Percentiles rank a stretch among this genome's conserved stretches.
phyloP scores from a whole-genome alignment of 2,888 invertebrate species.

The Cheilosia scutellata region DNA sequence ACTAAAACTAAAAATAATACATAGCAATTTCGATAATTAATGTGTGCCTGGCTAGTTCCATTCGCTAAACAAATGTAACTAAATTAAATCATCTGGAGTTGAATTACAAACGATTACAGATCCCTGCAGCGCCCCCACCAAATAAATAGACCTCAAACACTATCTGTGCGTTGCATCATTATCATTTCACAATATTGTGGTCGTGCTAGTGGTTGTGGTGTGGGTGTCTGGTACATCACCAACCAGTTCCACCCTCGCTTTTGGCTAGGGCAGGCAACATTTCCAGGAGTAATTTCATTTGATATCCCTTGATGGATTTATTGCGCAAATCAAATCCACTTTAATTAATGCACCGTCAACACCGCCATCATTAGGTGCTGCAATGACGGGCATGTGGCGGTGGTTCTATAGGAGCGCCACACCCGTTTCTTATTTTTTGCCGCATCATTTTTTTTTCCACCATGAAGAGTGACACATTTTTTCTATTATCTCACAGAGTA shows the following conservation, averaged over 20 bases:
- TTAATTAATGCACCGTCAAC: constrained; percentile 75
- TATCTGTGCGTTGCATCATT: constrained; percentile 46
- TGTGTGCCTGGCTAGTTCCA: constrained; percentile 12
- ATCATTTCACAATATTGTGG: constrained; percentile 54
- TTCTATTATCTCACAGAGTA: not conserved
- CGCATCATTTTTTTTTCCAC: constrained; percentile 9
- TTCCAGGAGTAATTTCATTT: constrained; percentile 60
- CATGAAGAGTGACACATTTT: constrained; percentile 29
- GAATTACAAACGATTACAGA: constrained; percentile 54
- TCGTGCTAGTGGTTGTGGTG: constrained; percentile 32
- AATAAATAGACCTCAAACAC: constrained; percentile 44
- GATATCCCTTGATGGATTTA: constrained; percentile 75
- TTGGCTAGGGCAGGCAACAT: not conserved
- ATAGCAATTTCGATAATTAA: constrained; percentile 30
- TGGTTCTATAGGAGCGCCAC: constrained; percentile 4
- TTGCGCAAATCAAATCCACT: constrained; percentile 77
- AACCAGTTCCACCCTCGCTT: not conserved
- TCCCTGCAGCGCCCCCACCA: not conserved
- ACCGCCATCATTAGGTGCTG: constrained; percentile 42
- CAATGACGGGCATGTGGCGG: not conserved
- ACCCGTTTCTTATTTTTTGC: not conserved
- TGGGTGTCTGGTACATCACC: not conserved
- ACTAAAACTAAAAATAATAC: constrained; percentile 3
- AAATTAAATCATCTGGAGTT: constrained; percentile 55
- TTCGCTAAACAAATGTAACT: constrained; percentile 42